phyloP scores from a whole-genome alignment of 2,888 invertebrate genomes.

The Ichneumoninae sp. region DNA sequence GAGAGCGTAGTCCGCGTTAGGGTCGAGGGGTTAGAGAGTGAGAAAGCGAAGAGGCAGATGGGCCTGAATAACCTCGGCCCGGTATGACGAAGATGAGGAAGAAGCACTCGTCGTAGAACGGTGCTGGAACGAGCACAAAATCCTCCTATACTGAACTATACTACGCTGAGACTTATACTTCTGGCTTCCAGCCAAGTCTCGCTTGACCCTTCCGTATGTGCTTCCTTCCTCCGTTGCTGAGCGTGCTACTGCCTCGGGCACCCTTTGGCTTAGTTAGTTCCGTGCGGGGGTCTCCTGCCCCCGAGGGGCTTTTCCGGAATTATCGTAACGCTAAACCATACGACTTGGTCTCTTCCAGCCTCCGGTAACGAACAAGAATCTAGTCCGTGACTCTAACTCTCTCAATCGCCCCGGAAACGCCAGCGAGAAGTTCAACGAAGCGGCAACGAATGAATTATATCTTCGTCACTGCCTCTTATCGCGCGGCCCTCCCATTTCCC shows the following conservation, averaged over 20 bases:
- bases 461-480: conserved; percentile 36
- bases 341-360: conserved; percentile 55
- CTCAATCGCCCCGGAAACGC: conserved; percentile 46
- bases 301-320: conserved; percentile 76
- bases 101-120: conserved; percentile 55
- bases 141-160: conserved; percentile 1
- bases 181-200: conserved; percentile 73
- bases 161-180: conserved; percentile 57
- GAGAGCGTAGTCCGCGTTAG: conserved; percentile 30
- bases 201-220: conserved; percentile 77
- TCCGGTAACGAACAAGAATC: conserved; percentile 52
- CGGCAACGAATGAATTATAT: conserved; percentile 57
- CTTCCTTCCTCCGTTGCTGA: conserved; percentile 39
- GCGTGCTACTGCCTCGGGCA: conserved; percentile 58
- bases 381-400: conserved; percentile 46
- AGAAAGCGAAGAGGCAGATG: conserved; percentile 46
- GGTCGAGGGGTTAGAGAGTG: conserved; percentile 47
- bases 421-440: conserved; percentile 35
- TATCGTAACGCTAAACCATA: conserved; percentile 77
- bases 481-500: conserved; percentile 13
- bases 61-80: conserved; percentile 45
- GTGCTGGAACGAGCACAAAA: conserved; percentile 24
- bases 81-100: conserved; percentile 61
- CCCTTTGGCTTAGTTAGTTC: conserved; percentile 76
- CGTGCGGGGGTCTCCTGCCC: conserved; percentile 68